Evolutionary conservation across 2,888 invertebrate genomes (phyloP).

Genomic region (Piscicola geometra): DNA sequence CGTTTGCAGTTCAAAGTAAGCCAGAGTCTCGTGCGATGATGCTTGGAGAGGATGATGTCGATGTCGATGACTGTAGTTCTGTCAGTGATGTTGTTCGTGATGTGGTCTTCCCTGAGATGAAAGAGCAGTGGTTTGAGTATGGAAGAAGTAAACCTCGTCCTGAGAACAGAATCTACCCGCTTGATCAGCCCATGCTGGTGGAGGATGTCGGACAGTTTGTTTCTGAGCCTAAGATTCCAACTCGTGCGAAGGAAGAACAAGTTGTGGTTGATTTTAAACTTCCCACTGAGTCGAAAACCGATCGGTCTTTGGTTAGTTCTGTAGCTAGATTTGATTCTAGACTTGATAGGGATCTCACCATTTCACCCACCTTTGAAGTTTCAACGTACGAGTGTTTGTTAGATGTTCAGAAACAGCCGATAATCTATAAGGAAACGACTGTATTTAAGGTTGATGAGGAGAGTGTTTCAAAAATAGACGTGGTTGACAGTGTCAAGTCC

Average conservation of each 20-base stretch:
- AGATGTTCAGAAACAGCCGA: slow-evolving; percentile 8
- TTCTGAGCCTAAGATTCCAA: neutral
- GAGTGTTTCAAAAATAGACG: neutral
- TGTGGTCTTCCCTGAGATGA: slow-evolving; percentile 16
- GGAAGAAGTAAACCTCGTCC: neutral
- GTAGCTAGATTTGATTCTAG: neutral
- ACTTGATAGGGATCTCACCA: slow-evolving; percentile 6
- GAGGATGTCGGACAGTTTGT: neutral
- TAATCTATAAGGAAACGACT: slow-evolving; percentile 1
- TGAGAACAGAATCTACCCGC: neutral
- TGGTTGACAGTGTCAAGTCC: too few species aligned
- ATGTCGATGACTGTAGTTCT: neutral
- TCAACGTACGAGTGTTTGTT: slow-evolving; percentile 25
- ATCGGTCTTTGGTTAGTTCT: slow-evolving; percentile 21
- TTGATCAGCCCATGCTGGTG: neutral
- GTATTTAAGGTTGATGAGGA: neutral
- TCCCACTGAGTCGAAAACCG: neutral
- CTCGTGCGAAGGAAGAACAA: neutral
- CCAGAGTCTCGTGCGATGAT: slow-evolving; percentile 28
- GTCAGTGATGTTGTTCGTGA: slow-evolving; percentile 27
- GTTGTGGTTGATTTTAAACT: neutral
- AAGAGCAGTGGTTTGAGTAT: neutral
- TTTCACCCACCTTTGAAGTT: slow-evolving; percentile 28
- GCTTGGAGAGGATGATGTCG: slow-evolving; percentile 1
- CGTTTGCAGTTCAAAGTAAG: slow-evolving; percentile 38